Conservation (phyloP, 2,888 invertebrate genomes). For the Epirrhoe tristata region DNA sequence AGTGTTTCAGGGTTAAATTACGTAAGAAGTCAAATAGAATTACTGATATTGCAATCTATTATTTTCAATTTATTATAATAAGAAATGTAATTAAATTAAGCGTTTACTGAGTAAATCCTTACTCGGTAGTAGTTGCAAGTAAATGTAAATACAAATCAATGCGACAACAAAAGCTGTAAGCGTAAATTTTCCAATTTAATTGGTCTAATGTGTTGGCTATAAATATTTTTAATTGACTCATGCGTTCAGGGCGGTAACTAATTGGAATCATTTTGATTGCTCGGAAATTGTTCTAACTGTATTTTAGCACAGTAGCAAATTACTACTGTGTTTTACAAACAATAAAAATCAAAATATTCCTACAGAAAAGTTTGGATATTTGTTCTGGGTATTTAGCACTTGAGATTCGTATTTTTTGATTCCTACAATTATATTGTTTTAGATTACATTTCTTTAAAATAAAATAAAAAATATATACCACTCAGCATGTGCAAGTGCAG, state of each 20-base stretch:
- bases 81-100: background rate
- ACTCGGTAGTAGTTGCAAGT: background rate
- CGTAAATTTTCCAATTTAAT: constrained; percentile 40
- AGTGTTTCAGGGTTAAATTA: too few relatives aligned
- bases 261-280: constrained; percentile 43
- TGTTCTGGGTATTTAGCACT: too few relatives aligned
- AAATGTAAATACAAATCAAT: constrained; percentile 27
- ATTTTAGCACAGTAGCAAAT: constrained; percentile 7
- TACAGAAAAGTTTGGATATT: background rate
- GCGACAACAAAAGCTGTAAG: constrained; percentile 24
- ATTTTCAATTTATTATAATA: background rate
- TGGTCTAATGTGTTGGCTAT: constrained; percentile 48
- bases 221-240: constrained; percentile 56
- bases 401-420: too few relatives aligned
- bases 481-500: too few relatives aligned
- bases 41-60: too few relatives aligned
- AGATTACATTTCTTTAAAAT: too few relatives aligned
- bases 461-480: too few relatives aligned
- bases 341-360: background rate
- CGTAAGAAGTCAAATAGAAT: too few relatives aligned
- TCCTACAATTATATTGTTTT: too few relatives aligned
- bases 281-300: constrained; percentile 9
- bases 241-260: constrained; percentile 48
- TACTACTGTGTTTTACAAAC: background rate
- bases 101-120: background rate